Conservation (phyloP, 2,888 invertebrate species). For the Bugulina stolonifera region DNA sequence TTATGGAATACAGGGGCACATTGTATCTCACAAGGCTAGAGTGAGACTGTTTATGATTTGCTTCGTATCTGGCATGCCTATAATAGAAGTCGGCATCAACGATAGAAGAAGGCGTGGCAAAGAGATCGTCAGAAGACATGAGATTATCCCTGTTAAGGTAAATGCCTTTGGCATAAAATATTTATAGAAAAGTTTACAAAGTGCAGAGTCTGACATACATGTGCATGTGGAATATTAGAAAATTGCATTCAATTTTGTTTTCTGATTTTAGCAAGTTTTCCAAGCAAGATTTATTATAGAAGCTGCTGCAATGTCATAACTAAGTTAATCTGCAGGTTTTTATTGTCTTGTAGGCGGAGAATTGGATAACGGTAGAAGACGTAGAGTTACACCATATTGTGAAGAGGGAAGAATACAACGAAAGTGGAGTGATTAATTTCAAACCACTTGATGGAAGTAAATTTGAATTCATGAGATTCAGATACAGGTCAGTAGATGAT, state of each 20-base stretch:
- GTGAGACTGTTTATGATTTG: constrained; percentile 92
- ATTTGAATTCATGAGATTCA: constrained; percentile 90
- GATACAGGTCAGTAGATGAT: constrained; percentile 52
- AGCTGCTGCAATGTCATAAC: too few relatives aligned
- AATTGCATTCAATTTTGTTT: too few relatives aligned
- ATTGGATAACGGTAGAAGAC: constrained; percentile 94
- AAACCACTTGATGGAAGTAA: constrained; percentile 94
- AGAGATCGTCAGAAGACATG: constrained; percentile 96
- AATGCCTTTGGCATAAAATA: too few relatives aligned
- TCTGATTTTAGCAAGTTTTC: too few relatives aligned
- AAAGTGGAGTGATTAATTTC: constrained; percentile 53
- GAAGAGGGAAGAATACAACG: constrained; percentile 80
- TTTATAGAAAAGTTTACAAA: too few relatives aligned
- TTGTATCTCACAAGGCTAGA: constrained; percentile 73
- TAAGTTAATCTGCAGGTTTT: too few relatives aligned
- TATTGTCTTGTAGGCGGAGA: constrained; percentile 65
- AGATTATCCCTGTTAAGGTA: constrained; percentile 77
- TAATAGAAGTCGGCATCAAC: constrained; percentile 92
- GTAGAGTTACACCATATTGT: constrained; percentile 91
- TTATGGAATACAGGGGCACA: constrained; percentile 39
- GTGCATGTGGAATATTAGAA: too few relatives aligned
- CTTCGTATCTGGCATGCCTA: constrained; percentile 87
- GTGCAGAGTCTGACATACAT: too few relatives aligned
- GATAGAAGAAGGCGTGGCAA: constrained; percentile 96
- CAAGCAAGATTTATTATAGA: too few relatives aligned